Base-by-base conservation (phyloP, 1,140 invertebrate genomes). In the Lysiphlebus fabarum region DNA sequence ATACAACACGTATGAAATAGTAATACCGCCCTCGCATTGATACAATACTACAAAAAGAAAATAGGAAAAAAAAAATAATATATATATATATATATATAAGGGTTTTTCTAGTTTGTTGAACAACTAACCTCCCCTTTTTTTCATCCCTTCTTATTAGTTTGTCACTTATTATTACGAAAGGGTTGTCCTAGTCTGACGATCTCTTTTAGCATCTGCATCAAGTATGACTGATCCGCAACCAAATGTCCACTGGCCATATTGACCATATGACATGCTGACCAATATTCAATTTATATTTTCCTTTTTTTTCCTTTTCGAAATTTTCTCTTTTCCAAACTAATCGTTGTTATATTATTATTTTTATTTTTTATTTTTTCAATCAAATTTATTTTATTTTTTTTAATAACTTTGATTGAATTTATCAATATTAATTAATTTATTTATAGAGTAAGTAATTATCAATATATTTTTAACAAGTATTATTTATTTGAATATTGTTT, bases 191-290 rank as follows among this genome's bases (percentile, higher is more conserved):
- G 47, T 45, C 63, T 55, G 65, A 63, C 61, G 61, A 37, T 45
- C 51, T 54, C n/a, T 14, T 50, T 53, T 56, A 61, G 70, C 77
- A 77, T 76, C 74, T 78, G 76, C 72, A 26, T 26, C 17, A 26
- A 26, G 2, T 26, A 2, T 26, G 17, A 4, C 17, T 26, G 17
- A 26, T 26, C 17, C 4, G 17, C 69, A 70, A 72, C 72, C 73
- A 65, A 70, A 63, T 66, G 70, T 65, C 67, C 72, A 70, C 63
- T 65, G 61, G 41, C 70, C 67, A 34, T 36, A 74, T 75, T 76
- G 74, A 75, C 77, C 78, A 80, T 76, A 77, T 79, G 78, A 80
- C 78, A 77, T 70, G 77, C 77, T 80, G 77, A 80, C 78, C 78
- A 79, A 79, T 69, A 77, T 79, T 59, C 57, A 56, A 55, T 58